Evolutionary conservation across 2,113 vertebrate species (phyloP).

Genomic region (Gymnobelideus leadbeateri): DNA sequence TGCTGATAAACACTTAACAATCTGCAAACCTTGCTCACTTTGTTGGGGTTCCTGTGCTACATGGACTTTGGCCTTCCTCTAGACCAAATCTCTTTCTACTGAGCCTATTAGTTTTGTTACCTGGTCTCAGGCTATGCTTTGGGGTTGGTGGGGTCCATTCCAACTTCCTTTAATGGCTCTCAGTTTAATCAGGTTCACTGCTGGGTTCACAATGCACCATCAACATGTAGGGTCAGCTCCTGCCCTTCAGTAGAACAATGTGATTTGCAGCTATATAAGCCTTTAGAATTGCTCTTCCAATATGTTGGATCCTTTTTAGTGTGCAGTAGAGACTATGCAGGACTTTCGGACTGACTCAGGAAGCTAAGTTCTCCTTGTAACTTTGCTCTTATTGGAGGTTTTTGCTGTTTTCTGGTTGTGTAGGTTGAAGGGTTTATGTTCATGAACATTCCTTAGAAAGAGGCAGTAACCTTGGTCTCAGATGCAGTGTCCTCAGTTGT

Average conservation of each 20-base stretch:
- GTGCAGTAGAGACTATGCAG: conserved; percentile 70
- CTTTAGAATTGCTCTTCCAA: conserved; percentile 62
- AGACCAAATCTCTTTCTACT: conserved; percentile 22
- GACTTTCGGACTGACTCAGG: conserved; percentile 48
- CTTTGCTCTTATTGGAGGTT: conserved; percentile 18
- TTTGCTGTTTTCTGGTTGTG: background rate
- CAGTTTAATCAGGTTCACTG: conserved; percentile 70
- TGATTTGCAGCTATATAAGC: conserved; percentile 69
- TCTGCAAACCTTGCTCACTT: background rate
- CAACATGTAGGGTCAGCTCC: conserved; percentile 59
- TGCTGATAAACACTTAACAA: background rate
- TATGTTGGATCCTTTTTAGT: conserved; percentile 69
- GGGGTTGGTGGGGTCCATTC: conserved; percentile 55
- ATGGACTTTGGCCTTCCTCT: background rate
- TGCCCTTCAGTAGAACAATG: conserved; percentile 59
- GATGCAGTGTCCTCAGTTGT: conserved; percentile 56
- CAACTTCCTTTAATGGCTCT: conserved; percentile 57
- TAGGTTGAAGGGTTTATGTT: background rate
- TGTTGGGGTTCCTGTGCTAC: background rate
- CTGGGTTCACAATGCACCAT: conserved; percentile 56
- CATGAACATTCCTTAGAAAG: conserved; percentile 47
- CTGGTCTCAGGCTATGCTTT: conserved; percentile 42
- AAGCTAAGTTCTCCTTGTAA: conserved; percentile 48
- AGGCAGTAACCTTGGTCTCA: conserved; percentile 70
- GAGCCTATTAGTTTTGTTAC: conserved; percentile 34